Percentiles rank a stretch among this genome's conserved stretches.
Conservation (phyloP, 2,888 invertebrate genomes). For the Nebria salina region DNA sequence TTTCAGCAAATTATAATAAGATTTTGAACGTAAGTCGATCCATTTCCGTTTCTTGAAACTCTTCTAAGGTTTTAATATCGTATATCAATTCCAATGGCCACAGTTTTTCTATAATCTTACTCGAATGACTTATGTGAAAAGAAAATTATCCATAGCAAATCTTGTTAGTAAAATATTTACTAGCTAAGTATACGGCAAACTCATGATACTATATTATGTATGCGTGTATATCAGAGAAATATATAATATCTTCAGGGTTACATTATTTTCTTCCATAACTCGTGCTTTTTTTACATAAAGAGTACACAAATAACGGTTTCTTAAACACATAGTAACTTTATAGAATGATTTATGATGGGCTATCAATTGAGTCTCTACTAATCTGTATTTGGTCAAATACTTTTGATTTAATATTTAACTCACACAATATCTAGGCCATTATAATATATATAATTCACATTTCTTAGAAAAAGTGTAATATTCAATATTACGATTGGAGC, state of each 20-base stretch:
- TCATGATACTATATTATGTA: slow-evolving; percentile 17
- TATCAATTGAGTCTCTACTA: not conserved
- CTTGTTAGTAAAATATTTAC: slow-evolving; percentile 47
- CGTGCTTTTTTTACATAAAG: slow-evolving; percentile 15
- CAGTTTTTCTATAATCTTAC: not conserved
- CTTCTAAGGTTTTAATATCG: slow-evolving; percentile 21
- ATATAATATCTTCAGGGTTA: slow-evolving; percentile 24
- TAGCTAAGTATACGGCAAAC: slow-evolving; percentile 26
- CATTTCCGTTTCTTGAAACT: slow-evolving; percentile 20
- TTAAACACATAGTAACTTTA: slow-evolving; percentile 14
- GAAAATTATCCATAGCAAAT: slow-evolving; percentile 45
- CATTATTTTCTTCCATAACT: slow-evolving; percentile 40
- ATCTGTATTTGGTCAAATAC: not conserved
- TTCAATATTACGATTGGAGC: too few relatives aligned
- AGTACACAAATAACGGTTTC: slow-evolving; percentile 30
- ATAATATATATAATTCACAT: too few relatives aligned
- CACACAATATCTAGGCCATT: not conserved
- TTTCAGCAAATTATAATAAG: slow-evolving; percentile 17
- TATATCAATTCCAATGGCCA: slow-evolving; percentile 10
- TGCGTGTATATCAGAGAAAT: slow-evolving; percentile 5
- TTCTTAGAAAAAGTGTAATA: too few relatives aligned
- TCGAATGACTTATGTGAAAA: slow-evolving; percentile 33
- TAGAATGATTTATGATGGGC: not conserved
- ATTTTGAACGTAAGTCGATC: slow-evolving; percentile 2
- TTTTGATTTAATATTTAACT: not conserved